These are phyloP conservation scores for Acipenser oxyrinchus DNA, from an alignment of 2,797 vertebrate genomes.

Conservation along the genomic window DNA sequence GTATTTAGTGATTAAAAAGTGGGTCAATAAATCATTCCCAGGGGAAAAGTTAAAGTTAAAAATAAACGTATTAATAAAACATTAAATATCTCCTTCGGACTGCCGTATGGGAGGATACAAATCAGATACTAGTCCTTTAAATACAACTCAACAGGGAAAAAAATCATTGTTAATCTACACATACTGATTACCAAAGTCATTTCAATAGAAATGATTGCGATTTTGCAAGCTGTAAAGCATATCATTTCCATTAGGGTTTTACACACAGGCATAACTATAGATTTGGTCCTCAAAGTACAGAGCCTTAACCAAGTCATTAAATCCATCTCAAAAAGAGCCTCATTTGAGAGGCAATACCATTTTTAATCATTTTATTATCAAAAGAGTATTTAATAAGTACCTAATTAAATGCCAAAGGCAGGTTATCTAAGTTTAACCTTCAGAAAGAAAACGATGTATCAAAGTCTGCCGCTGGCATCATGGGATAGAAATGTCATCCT, in stretches of 20 bases:
- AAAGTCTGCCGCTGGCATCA: conserved; percentile 93
- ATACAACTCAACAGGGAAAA: conserved; percentile 44
- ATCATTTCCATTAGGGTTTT: conserved; percentile 78
- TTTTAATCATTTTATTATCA: conserved; percentile 99
- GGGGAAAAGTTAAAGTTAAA: no score
- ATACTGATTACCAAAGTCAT: conserved; percentile 84
- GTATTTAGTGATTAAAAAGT: no score
- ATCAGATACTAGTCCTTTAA: conserved; percentile 41
- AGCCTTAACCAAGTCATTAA: conserved; percentile 90
- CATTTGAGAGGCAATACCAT: conserved; percentile 98
- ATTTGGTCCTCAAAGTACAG: conserved; percentile 76
- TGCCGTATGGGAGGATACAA: not conserved
- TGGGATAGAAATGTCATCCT: conserved; percentile 97
- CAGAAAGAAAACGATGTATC: conserved; percentile 99
- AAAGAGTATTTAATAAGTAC: conserved; percentile 99
- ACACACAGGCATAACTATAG: conserved; percentile 73
- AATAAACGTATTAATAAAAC: no score
- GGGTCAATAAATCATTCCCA: no score
- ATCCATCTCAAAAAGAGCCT: conserved; percentile 89
- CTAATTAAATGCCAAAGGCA: conserved; percentile 99
- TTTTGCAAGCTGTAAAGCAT: conserved; percentile 85
- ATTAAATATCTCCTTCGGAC: no score
- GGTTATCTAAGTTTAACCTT: conserved; percentile 99
- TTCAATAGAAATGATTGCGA: conserved; percentile 87
- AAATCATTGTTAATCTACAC: conserved; percentile 63